Percentiles rank a stretch among this genome's conserved stretches.
Evolutionary conservation across 92 coral and sea anemone species (phyloP).

Genomic region (Isaurus tuberculatus): DNA sequence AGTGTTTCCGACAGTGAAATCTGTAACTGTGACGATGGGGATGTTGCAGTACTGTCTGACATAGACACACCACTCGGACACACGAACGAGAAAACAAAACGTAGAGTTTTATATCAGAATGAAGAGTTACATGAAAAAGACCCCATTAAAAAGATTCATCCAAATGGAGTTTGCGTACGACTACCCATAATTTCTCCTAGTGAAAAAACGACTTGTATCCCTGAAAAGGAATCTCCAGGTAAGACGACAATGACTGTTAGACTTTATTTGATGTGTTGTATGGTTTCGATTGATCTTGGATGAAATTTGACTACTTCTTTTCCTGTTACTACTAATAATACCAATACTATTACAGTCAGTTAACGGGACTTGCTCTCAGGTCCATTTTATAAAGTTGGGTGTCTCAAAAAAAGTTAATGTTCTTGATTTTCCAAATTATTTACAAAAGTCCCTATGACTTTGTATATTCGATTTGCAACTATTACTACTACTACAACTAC

Average conservation of each 20-base stretch:
- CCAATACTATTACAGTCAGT: too few species aligned
- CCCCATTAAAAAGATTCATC: background rate
- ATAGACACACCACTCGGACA: constrained; percentile 16
- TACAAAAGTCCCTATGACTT: background rate
- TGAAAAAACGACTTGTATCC: too few species aligned
- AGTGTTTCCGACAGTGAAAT: constrained; percentile 32
- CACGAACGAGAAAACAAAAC: background rate
- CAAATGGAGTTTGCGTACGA: constrained; percentile 28
- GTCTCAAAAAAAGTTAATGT: too few species aligned
- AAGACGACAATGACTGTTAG: background rate
- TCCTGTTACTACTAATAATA: too few species aligned
- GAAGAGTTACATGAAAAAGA: background rate
- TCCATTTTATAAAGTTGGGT: too few species aligned
- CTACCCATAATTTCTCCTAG: background rate
- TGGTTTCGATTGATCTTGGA: too few species aligned
- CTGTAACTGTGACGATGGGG: constrained; percentile 32
- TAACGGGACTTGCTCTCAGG: too few species aligned
- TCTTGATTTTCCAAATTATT: too few species aligned
- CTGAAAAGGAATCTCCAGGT: background rate
- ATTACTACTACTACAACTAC: background rate
- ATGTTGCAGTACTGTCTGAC: constrained; percentile 41
- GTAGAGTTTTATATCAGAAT: background rate
- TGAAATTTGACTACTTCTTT: too few species aligned
- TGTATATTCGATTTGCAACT: too few species aligned
- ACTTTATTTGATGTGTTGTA: too few species aligned